phyloP scores from a whole-genome alignment of 1,140 invertebrate species.

The Achatina immaculata region DNA sequence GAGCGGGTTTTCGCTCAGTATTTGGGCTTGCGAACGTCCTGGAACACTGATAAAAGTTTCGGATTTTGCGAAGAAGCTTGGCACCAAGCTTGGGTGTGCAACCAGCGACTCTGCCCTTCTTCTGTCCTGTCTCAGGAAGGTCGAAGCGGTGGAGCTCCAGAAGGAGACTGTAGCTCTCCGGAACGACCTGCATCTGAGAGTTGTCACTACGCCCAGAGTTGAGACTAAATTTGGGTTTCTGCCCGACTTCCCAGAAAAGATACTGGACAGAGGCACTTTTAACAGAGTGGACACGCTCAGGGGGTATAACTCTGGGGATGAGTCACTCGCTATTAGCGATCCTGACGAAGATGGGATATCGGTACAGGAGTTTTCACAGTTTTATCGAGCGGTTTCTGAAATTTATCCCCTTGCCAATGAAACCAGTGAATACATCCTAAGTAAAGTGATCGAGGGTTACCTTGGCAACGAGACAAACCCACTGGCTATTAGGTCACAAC shows the following conservation, averaged over 20 bases:
- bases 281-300: constrained; percentile 15
- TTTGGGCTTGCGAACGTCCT: background rate
- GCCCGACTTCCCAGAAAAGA: constrained; percentile 5
- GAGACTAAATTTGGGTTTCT: constrained; percentile 18
- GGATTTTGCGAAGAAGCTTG: background rate
- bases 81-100: background rate
- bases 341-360: background rate
- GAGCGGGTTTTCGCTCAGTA: background rate
- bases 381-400: background rate
- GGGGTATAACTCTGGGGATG: background rate
- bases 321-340: background rate
- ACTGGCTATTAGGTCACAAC: background rate
- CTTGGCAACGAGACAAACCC: constrained; percentile 5
- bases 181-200: background rate
- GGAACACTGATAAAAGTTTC: background rate
- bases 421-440: background rate
- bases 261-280: background rate
- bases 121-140: background rate
- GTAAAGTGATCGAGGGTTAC: background rate
- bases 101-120: background rate
- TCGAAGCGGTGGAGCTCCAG: background rate
- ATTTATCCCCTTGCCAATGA: background rate
- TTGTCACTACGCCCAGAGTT: background rate
- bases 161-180: background rate
- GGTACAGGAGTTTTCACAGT: background rate